Evolutionary conservation across 1,140 invertebrate species (phyloP), one percentile per base, ranked within the genome.

Genomic region (Danaus plexippus): DNA sequence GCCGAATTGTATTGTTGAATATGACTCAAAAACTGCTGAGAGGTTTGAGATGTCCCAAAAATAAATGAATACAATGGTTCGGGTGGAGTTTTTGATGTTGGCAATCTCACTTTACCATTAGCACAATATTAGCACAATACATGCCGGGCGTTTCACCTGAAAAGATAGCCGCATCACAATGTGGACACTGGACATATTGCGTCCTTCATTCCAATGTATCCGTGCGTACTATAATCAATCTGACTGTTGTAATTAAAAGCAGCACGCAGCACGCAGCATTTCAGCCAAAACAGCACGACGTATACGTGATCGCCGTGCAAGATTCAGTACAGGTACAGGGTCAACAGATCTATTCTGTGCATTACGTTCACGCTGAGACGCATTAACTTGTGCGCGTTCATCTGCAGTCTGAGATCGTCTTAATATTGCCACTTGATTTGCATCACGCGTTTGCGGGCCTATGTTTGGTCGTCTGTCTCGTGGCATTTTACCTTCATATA

Each of bases 321-420:
- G 45, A 48, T 55, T 55, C 44, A 47, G 54, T 55, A 55, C 45
- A 46, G 40, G 2, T 52, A 45, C 43, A 46, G 43, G 43, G 42
- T 58, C 43, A 59, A 55, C 52, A 50, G 52, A 60, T 54, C 52
- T 45, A 60, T 60, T 60, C 44, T 47, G 47, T 60, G 53, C 47
- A 60, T 51, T 46, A 60, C 58, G 52, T 60, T 61, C 54, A 55
- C 47, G 44, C 53, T 52, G 53, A 48, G 53, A 61, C 52, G 32
- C 49, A 61, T 56, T 56, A 61, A 15, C 47, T 55, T 56, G 54
- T 55, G 53, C 44, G 49, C 53, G 48, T 61, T 61, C 43, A 61
- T 61, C 53, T 61, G 52, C 48, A 61, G 59, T 61, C 58, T 54
- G 47, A 54, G 52, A 54, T 54, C 47, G n/a, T n/a, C n/a, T n/a